Base-by-base conservation (phyloP, 2,113 vertebrate genomes). In the Castor canadensis region DNA sequence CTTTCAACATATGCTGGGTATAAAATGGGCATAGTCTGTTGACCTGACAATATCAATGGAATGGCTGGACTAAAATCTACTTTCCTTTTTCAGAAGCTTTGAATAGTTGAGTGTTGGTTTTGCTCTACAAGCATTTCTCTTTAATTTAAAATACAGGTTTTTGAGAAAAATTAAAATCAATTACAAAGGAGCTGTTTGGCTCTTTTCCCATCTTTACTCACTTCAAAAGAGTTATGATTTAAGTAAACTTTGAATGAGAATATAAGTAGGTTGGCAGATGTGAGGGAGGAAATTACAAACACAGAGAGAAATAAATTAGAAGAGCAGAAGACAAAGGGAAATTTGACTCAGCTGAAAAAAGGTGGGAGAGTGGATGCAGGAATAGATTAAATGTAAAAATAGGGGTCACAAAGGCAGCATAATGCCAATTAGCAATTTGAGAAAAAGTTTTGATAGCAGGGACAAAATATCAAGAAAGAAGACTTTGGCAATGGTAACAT, bases 171-270 rank as follows among this genome's bases (percentile, higher is more conserved):
- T 32, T n/a, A 52, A 69, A 84, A 62, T 83, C 35, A 87, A 66
- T 81, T 95, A 87, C 64, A 94, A 93, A 69, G 11, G 24, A 95
- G 67, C 28, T 38, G 80, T 95, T 94, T 90, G 60, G 60, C 47
- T 90, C 64, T 89, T 93, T 93, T 62, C 40, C 56, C 49, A 69
- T 56, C 30, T 76, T 95, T 64, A 90, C 3, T 32, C 35, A 79
- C 45, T 58, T 80, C 54, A 91, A 93, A 82, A 49, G n/a, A 91
- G 35, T 84, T 94, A 81, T 75, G 45, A 95, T 81, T 96, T 92
- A 93, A 93, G 80, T 62, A 91, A 96, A 38, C 40, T 91, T 91
- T 94, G 72, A 87, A 81, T 87, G 40, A 96, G 52, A 92, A 96
- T 83, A 86, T 82, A 92, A 35, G 62, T 86, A 94, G 5, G 3